These are phyloP conservation scores for Perithous albicinctus DNA, from an alignment of 2,888 invertebrate genomes.

Conservation along the genomic window DNA sequence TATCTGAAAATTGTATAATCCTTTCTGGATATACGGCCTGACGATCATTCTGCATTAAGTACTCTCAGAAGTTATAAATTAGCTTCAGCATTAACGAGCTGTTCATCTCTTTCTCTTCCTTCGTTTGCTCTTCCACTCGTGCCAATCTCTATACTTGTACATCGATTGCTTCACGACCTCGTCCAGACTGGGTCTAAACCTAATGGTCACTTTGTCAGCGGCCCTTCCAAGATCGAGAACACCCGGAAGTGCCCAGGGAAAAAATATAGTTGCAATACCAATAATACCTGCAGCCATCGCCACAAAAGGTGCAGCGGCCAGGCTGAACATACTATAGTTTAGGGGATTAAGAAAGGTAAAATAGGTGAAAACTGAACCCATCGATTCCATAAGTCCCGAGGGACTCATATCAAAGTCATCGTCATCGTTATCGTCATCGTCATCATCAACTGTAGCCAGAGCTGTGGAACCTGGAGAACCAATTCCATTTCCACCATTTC, in stretches of 20 bases:
- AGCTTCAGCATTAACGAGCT: not conserved
- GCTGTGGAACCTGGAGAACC: constrained; percentile 59
- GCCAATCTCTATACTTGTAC: constrained; percentile 74
- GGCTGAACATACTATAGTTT: constrained; percentile 87
- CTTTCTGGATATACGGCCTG: constrained; percentile 29
- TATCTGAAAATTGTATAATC: not conserved
- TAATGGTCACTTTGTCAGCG: constrained; percentile 66
- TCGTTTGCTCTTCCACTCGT: constrained; percentile 80
- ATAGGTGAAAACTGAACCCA: constrained; percentile 86
- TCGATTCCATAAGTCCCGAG: constrained; percentile 85
- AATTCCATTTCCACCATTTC: constrained; percentile 31
- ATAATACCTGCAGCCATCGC: constrained; percentile 88
- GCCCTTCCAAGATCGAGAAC: constrained; percentile 80
- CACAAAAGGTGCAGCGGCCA: constrained; percentile 88
- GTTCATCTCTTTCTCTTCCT: constrained; percentile 79
- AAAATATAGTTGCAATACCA: constrained; percentile 87
- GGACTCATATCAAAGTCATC: constrained; percentile 85
- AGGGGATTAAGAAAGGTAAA: constrained; percentile 87
- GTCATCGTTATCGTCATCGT: constrained; percentile 84
- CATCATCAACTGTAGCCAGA: constrained; percentile 53
- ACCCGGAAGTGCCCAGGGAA: constrained; percentile 88
- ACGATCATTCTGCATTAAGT: constrained; percentile 39
- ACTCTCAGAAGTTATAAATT: not conserved
- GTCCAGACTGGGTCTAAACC: constrained; percentile 74
- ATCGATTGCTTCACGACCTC: constrained; percentile 76